These are phyloP conservation scores for Cottoperca gobio DNA, from an alignment of 2,797 vertebrate species.

Conservation along the genomic window DNA sequence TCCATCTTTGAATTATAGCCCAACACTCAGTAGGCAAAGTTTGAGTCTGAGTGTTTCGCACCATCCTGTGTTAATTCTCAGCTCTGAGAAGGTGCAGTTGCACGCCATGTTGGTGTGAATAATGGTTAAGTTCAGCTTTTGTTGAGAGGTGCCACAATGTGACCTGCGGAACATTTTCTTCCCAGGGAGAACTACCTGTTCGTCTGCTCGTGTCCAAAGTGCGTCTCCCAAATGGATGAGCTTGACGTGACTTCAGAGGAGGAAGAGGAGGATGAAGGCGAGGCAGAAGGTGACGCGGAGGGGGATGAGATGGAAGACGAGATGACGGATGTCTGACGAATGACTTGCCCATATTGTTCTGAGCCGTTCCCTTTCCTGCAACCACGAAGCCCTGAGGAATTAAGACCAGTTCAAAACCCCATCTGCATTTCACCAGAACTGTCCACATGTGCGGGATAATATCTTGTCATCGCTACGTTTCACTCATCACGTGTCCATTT, in stretches of 20 bases:
- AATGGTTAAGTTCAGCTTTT: constrained; percentile 13
- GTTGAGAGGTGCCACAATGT: constrained; percentile 26
- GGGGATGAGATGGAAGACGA: constrained; percentile 95
- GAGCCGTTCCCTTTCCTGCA: constrained; percentile 40
- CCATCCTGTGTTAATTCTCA: constrained; percentile 29
- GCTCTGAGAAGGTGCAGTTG: constrained; percentile 25
- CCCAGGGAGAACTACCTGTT: constrained; percentile 98
- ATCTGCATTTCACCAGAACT: constrained; percentile 38
- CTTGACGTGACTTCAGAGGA: constrained; percentile 94
- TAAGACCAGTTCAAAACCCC: constrained; percentile 32
- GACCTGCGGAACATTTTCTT: constrained; percentile 31
- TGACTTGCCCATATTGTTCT: constrained; percentile 60
- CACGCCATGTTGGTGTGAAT: constrained; percentile 24
- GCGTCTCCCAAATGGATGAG: constrained; percentile 91
- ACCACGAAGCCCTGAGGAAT: constrained; percentile 50
- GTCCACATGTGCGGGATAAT: constrained; percentile 22
- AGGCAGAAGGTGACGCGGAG: constrained; percentile 86
- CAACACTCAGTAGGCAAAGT: background rate
- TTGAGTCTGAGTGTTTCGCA: constrained; percentile 28
- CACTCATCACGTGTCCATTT: constrained; percentile 16
- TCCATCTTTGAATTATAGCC: constrained; percentile 35
- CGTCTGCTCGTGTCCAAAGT: constrained; percentile 95
- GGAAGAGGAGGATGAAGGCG: constrained; percentile 91
- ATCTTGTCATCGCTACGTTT: constrained; percentile 16
- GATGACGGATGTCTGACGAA: constrained; percentile 97